Percentiles rank a stretch among this genome's conserved stretches.
phyloP scores from a whole-genome alignment of 2,888 invertebrate species.

The Drosophila infuscata region DNA sequence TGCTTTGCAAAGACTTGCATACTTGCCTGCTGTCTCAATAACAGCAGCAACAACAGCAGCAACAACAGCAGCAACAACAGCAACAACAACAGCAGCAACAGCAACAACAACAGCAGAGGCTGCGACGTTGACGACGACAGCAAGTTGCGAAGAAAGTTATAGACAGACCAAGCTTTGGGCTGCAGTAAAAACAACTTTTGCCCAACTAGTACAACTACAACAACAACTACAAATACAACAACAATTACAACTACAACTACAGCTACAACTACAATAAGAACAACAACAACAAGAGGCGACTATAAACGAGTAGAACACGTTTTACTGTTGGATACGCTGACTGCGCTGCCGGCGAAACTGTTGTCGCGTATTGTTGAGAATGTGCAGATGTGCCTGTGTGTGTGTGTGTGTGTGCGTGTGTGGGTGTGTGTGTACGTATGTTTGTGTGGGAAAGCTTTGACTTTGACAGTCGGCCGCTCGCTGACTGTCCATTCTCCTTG shows the following conservation, averaged over 20 bases:
- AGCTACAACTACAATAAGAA: slow-evolving; percentile 41
- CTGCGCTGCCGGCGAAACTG: slow-evolving; percentile 44
- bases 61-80: slow-evolving; percentile 25
- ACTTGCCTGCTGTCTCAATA: slow-evolving; percentile 66
- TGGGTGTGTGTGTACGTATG: slow-evolving; percentile 18
- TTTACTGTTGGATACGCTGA: slow-evolving; percentile 69
- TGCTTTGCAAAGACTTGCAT: slow-evolving; percentile 70
- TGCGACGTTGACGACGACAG: slow-evolving; percentile 62
- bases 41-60: slow-evolving; percentile 33
- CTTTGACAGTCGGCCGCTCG: slow-evolving; percentile 39
- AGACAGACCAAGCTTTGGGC: slow-evolving; percentile 64
- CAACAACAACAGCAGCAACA: slow-evolving; percentile 38
- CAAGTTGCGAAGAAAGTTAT: slow-evolving; percentile 75
- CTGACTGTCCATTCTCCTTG: slow-evolving; percentile 65
- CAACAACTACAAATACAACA: slow-evolving; percentile 37
- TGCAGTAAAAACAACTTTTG: slow-evolving; percentile 81
- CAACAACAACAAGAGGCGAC: slow-evolving; percentile 26
- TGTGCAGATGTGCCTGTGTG: slow-evolving; percentile 40
- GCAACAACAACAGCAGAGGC: slow-evolving; percentile 43
- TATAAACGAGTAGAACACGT: slow-evolving; percentile 75
- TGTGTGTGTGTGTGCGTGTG: slow-evolving; percentile 22
- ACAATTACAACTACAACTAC: slow-evolving; percentile 34
- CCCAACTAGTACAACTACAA: slow-evolving; percentile 70
- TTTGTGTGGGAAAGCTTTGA: slow-evolving; percentile 71
- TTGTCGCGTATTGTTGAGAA: slow-evolving; percentile 20